These are phyloP conservation scores for Equus przewalskii DNA, from an alignment of 2,113 vertebrate genomes.

Conservation along the genomic window DNA sequence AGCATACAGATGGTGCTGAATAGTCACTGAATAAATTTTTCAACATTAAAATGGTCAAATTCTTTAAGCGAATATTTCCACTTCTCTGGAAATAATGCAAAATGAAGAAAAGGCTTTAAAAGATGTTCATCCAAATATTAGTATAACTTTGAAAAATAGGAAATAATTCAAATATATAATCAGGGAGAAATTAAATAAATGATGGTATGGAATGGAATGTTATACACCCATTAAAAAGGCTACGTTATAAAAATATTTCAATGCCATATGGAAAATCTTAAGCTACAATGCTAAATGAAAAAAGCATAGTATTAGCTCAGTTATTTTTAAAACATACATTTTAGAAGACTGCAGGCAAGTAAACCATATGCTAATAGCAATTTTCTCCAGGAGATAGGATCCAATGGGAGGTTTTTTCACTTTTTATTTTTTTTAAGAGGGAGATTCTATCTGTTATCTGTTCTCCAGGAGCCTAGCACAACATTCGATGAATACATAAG, in stretches of 20 bases:
- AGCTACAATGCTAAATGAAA: not conserved
- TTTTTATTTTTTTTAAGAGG: not conserved
- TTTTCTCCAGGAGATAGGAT: not conserved
- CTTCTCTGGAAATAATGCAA: slow-evolving; percentile 30
- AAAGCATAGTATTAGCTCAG: not conserved
- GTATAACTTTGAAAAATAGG: not conserved
- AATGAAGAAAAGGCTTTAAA: slow-evolving; percentile 12
- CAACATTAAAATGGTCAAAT: slow-evolving; percentile 35
- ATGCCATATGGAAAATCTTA: not conserved
- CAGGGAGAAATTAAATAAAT: not conserved
- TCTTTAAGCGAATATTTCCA: slow-evolving; percentile 52
- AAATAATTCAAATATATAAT: not conserved
- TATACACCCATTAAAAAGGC: not conserved
- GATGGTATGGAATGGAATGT: slow-evolving; percentile 52
- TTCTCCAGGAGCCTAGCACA: not conserved
- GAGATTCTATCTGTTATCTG: slow-evolving; percentile 33
- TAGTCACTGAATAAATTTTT: not conserved
- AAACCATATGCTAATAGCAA: not conserved
- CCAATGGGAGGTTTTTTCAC: not conserved
- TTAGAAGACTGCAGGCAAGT: not conserved
- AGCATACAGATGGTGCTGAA: not conserved
- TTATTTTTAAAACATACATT: slow-evolving; percentile 27
- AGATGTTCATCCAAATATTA: slow-evolving; percentile 41
- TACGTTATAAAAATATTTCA: slow-evolving; percentile 43
- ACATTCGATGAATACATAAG: not conserved